Conservation (phyloP, 2,797 vertebrate genomes). For the Cetoscarus ocellatus region DNA sequence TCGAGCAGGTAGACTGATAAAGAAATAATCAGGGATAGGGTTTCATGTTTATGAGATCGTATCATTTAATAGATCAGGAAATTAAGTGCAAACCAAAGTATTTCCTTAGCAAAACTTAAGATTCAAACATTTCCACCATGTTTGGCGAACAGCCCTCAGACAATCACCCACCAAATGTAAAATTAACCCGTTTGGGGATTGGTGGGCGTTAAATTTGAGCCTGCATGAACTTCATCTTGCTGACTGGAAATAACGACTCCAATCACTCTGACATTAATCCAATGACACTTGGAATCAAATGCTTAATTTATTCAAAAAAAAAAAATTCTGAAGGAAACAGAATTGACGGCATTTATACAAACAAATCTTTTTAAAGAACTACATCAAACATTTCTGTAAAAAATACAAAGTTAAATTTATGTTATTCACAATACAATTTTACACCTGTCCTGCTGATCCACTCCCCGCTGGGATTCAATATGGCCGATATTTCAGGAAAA, state of each 20-base stretch:
- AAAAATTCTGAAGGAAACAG: conserved; percentile 55
- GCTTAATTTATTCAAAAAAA: conserved; percentile 69
- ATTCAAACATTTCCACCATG: no score
- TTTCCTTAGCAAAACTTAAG: no score
- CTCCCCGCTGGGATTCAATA: not conserved
- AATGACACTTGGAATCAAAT: conserved; percentile 42
- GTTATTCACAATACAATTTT: conserved; percentile 60
- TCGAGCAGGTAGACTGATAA: no score
- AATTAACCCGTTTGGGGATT: no score
- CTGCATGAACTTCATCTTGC: not conserved
- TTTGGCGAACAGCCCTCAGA: no score
- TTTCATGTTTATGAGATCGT: no score
- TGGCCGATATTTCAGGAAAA: conserved; percentile 17
- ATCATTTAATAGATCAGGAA: no score
- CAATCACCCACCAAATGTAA: no score
- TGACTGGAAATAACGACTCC: not conserved
- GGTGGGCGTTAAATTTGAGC: no score
- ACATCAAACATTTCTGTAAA: conserved; percentile 75
- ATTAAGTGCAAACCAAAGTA: no score
- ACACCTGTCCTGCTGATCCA: conserved; percentile 36
- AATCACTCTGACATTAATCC: conserved; percentile 2
- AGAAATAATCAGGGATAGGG: no score
- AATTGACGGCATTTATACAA: conserved; percentile 65
- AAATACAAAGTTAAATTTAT: conserved; percentile 72
- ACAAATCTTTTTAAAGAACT: conserved; percentile 69